phyloP scores from a whole-genome alignment of 2,113 vertebrate genomes.

The Agelaius tricolor region DNA sequence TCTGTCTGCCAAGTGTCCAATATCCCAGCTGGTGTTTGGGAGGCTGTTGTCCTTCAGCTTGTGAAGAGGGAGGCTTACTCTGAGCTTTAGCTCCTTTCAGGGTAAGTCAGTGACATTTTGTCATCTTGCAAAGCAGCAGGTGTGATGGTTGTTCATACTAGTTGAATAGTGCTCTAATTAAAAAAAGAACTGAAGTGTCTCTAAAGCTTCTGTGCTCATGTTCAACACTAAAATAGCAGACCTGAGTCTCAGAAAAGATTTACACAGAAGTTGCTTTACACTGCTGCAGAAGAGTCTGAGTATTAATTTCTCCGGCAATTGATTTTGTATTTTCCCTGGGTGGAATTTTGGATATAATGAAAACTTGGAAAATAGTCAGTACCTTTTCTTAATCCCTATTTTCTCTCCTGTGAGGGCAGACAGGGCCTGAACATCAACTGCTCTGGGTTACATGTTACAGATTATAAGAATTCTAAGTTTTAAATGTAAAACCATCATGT shows the following conservation, averaged over 20 bases:
- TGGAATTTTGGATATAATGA: not conserved
- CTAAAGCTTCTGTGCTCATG: not conserved
- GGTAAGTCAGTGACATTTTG: not conserved
- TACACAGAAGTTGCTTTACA: not conserved
- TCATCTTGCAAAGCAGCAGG: slow-evolving; percentile 3
- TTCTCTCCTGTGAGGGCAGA: not conserved
- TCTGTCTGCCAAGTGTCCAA: not conserved
- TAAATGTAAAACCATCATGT: not conserved
- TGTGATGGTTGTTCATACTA: not conserved
- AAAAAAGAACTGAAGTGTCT: not conserved
- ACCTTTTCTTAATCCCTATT: not conserved
- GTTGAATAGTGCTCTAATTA: not conserved
- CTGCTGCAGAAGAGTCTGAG: not conserved
- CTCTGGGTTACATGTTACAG: not conserved
- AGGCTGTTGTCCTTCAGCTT: not conserved
- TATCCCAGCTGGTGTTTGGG: slow-evolving; percentile 8
- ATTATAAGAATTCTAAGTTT: not conserved
- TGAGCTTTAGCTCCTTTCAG: not conserved
- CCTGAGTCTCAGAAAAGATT: not conserved
- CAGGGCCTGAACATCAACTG: not conserved
- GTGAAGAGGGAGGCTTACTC: not conserved
- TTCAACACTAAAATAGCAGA: not conserved
- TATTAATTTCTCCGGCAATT: not conserved
- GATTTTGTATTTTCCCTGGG: not conserved
- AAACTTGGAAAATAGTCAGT: not conserved